Evolutionary conservation across 2,797 vertebrate species (phyloP), one percentile per base, ranked within the genome.

Genomic region (Bradypodion pumilum): DNA sequence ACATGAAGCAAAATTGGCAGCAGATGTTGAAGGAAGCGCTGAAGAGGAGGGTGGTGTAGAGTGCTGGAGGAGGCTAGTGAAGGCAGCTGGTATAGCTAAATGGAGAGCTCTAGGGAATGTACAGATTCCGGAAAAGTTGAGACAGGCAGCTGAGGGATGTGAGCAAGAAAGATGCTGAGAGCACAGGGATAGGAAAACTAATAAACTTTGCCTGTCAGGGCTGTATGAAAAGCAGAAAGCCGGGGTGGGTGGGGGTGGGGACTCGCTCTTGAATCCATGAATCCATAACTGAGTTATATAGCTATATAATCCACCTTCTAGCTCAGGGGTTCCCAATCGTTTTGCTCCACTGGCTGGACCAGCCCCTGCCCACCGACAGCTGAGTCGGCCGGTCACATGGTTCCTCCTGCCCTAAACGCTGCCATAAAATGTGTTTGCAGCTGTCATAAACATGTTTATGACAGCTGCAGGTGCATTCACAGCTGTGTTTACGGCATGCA

Each of bases 271-370:
- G 3, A 88, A 86, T 89, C 89, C 87, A 74, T 0, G 0, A 90
- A 90, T 87, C 90, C 77, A 83, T 93, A 94, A 93, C 89, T 93
- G 87, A 91, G 89, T 93, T 94, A 92, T 86, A 84, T 78, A 93
- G 84, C 92, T 89, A 88, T 89, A 81, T 93, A 93, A n/a, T n/a
- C n/a, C n/a, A n/a, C n/a, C n/a, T n/a, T n/a, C n/a, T n/a, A n/a
- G n/a, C n/a, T n/a, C n/a, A n/a, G n/a, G n/a, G n/a, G n/a, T n/a
- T n/a, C n/a, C n/a, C 93, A 94, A 89, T 89, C 82, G 88, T 91
- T 91, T n/a, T n/a, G n/a, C n/a, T n/a, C n/a, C n/a, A n/a, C n/a
- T n/a, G n/a, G n/a, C n/a, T n/a, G n/a, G n/a, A n/a, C n/a, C n/a
- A n/a, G n/a, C n/a, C n/a, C n/a, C n/a, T n/a, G n/a, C n/a, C n/a